phyloP scores from a whole-genome alignment of 1,140 invertebrate species.

The Tetranychus urticae region DNA sequence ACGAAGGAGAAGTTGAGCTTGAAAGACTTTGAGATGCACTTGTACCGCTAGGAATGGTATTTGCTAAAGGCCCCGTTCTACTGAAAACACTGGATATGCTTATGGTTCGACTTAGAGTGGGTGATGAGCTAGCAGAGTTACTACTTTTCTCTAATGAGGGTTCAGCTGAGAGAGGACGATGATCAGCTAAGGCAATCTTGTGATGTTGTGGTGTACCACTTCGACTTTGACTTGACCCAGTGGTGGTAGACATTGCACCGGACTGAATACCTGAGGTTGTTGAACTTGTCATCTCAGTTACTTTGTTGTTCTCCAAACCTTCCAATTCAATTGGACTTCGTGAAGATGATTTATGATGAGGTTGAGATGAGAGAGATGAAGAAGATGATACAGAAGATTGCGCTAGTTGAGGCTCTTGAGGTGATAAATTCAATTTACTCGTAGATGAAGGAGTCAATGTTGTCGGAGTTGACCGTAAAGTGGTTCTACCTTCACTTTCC shows the following conservation, averaged over 20 bases:
- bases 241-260: neutral
- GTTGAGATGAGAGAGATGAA: too few relatives aligned
- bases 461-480: neutral
- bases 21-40: neutral
- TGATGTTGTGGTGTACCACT: neutral
- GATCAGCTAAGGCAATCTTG: neutral
- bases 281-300: neutral
- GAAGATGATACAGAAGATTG: neutral
- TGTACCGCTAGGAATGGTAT: neutral
- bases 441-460: slow-evolving; percentile 11
- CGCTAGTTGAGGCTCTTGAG: slow-evolving; percentile 4
- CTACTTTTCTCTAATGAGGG: neutral
- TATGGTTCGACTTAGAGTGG: slow-evolving; percentile 10
- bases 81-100: slow-evolving; percentile 12
- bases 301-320: neutral
- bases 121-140: slow-evolving; percentile 5
- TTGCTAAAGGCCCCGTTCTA: slow-evolving; percentile 5
- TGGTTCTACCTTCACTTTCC: neutral
- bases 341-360: too few relatives aligned
- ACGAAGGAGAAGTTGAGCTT: neutral
- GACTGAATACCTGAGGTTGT: neutral
- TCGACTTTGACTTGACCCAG: neutral
- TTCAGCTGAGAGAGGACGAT: neutral
- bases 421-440: slow-evolving; percentile 9
- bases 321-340: neutral